These are phyloP conservation scores for Tetragnatha montana DNA, from an alignment of 2,888 invertebrate genomes.

Conservation along the genomic window DNA sequence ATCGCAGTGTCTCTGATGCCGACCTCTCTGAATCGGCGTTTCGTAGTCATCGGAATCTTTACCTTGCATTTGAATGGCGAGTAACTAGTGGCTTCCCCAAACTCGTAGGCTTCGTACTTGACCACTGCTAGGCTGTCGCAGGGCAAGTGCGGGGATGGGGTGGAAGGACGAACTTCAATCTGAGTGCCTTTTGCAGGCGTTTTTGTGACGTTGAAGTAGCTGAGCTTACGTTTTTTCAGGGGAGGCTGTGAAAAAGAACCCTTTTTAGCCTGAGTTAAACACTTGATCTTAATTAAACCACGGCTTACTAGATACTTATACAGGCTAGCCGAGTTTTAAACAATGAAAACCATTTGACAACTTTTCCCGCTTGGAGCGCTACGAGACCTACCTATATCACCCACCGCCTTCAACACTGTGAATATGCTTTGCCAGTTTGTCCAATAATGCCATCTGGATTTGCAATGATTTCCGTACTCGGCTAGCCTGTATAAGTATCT, in stretches of 20 bases:
- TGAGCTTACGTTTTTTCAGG: conserved; percentile 11
- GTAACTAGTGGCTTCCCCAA: neutral
- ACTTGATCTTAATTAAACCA: no score
- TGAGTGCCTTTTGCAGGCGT: neutral
- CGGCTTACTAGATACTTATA: no score
- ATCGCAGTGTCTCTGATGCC: neutral
- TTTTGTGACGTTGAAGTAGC: neutral
- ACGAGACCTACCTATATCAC: no score
- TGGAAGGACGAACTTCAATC: neutral
- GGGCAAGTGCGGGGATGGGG: neutral
- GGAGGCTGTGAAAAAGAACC: neutral
- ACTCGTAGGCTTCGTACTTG: neutral
- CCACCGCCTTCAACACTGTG: no score
- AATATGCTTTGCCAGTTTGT: no score
- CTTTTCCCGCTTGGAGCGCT: no score
- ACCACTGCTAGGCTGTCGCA: neutral
- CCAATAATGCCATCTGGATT: no score
- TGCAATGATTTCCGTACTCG: no score
- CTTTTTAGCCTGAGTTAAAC: no score
- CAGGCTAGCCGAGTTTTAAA: no score
- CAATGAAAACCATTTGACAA: no score
- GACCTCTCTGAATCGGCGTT: neutral
- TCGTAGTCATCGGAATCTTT: neutral
- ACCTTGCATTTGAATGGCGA: neutral
- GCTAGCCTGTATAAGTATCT: no score